Percentiles rank a stretch among this genome's conserved stretches.
Conservation (phyloP, 2,113 vertebrate species). For the Psammodynastes pulverulentus region DNA sequence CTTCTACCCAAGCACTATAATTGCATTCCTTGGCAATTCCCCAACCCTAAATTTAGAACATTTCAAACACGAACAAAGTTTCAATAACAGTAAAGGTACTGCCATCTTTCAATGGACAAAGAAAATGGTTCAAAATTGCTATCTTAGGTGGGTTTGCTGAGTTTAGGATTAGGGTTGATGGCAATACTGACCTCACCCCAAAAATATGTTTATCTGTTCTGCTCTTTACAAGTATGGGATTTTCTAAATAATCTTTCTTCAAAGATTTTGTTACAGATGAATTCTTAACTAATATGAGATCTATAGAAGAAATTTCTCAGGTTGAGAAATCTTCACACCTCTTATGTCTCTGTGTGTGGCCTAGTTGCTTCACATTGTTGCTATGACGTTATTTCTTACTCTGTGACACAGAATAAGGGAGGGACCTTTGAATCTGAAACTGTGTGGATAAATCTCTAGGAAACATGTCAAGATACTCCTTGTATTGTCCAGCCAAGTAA, state of each 20-base stretch:
- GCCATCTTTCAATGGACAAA: conserved; percentile 14
- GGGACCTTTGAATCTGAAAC: not conserved
- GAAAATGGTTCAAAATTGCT: not conserved
- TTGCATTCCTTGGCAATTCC: conserved; percentile 17
- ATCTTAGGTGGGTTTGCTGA: not conserved
- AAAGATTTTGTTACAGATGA: not conserved
- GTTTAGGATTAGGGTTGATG: not conserved
- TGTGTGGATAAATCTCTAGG: not conserved
- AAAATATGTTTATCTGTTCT: not conserved
- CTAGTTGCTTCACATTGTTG: not conserved
- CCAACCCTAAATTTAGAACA: conserved; percentile 17
- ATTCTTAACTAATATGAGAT: not conserved
- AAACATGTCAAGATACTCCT: not conserved
- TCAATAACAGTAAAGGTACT: not conserved
- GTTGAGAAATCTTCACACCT: not conserved
- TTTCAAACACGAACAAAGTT: not conserved
- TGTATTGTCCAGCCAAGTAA: not conserved
- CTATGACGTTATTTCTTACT: not conserved
- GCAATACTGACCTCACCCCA: not conserved
- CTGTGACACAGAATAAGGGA: not conserved
- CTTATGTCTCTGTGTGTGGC: not conserved
- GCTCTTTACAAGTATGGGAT: not conserved
- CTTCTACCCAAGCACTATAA: not conserved
- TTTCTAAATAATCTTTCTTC: conserved; percentile 11
- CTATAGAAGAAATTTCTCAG: not conserved